Base-by-base conservation (phyloP, 2,113 vertebrate species). In the Dromas ardeola region DNA sequence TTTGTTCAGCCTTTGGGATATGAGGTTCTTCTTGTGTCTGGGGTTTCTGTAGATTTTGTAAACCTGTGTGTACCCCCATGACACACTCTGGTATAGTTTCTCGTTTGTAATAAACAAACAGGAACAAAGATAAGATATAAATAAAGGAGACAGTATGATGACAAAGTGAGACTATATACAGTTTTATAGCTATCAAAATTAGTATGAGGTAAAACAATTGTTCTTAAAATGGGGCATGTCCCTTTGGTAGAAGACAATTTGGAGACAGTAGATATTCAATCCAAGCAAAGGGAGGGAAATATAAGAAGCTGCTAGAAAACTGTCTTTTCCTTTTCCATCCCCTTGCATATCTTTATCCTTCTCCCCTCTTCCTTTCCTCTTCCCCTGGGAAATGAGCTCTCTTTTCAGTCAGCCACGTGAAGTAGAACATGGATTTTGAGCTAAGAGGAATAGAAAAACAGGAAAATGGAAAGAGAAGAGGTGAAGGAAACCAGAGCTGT, bases 291-390 rank as follows among this genome's bases (percentile, higher is more conserved):
- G 2, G 6, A 72, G 6, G 3, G 67, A 83, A 69, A 76, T 6
- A 52, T 1, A 78, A 77, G 47, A 67, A 84, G 5, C 4, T 80
- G 4, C 10, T 30, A 53, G 9, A 73, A 91, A 76, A 62, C 18
- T 55, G 1, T 34, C 4, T 91, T 23, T 86, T 15, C 17, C 4
- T 69, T 86, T 83, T 6, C 34, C 11, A 67, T 22, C 3, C 15
- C 3, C 1, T 4, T 85, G 5, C 40, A 50, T 11, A 8, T 20
- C 6, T 81, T 79, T 50, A 34, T 52, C 10, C 21, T 55, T 32
- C 23, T 55, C 11, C 10, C 14, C 3, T 2, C 9, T 47, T 59
- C 7, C 2, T 8, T 2, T 56, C 12, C 1, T 45, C 9, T 45
- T 55, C 17, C 5, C 15, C 22, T 67, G 47, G 58, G 43, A 82